Evolutionary conservation across 2,113 vertebrate genomes (phyloP), one percentile per base, ranked within the genome.

Genomic region (Emydura subglobosa): DNA sequence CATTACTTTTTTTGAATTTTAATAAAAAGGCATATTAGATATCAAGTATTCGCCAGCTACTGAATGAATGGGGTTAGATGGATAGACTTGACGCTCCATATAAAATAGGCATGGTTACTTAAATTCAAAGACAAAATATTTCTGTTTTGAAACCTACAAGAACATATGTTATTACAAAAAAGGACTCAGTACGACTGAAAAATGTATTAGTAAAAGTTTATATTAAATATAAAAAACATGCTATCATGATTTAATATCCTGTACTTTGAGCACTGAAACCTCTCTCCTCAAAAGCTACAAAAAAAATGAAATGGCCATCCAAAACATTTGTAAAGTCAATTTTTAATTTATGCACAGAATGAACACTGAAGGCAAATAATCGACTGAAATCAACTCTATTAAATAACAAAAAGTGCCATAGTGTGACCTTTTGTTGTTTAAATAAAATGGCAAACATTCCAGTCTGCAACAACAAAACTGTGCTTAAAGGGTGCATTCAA

Each of bases 11-110:
- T 96, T 61, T 95, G 83, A 94, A 88, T 97, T 98, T 98, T 98
- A 98, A 98, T 98, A 98, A 98, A 98, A 94, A 96, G 95, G 91
- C 91, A 94, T 89, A 95, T 97, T 94, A 97, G 96, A 97, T 97
- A 96, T 86, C 78, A 91, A 93, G 83, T 74, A 91, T 47, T 92
- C 97, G 90, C 85, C 87, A 91, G 91, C 91, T 92, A 93, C 10
- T 91, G 39, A 89, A 94, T 93, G 96, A 97, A 95, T 94, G 39
- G 92, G 25, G 9, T n/a, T 57, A 91, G n/a, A 91, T 50, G 39
- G 42, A 84, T 0, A 93, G 86, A 97, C 98, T 97, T 97, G 96
- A 97, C 97, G 96, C 59, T 42, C 92, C 96, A 92, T 83, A 95
- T 29, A 94, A 97, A 95, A 92, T 79, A 86, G 65, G 83, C 65